Evolutionary conservation across 2,113 vertebrate genomes (phyloP), one percentile per base, ranked within the genome.

Genomic region (Megaceryle maxima): DNA sequence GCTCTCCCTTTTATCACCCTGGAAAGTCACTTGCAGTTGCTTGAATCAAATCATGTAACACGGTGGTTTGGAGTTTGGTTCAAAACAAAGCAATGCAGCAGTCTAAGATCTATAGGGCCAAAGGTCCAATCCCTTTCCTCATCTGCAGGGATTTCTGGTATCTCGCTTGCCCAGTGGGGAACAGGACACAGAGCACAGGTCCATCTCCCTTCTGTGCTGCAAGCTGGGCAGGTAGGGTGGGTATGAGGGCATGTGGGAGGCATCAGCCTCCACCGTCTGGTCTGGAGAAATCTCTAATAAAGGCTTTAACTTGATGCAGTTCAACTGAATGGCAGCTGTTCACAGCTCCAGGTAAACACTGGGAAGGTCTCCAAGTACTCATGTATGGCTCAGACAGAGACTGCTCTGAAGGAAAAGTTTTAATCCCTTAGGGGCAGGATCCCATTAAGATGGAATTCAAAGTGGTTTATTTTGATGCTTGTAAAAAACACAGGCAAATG

Each of bases 301-400:
- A 18, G 31, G 51, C 48, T 91, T 46, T 33, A 13, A 51, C n/a
- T 82, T 67, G 51, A 21, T 20, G 8, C 56, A 55, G 46, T 48
- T 72, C 78, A 28, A 6, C 26, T 39, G 56, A 53, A 78, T 16
- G 66, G 46, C 66, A 93, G 78, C 69, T 70, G 5, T 57, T 75
- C 5, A 5, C 69, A 59, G 33, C 41, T 67, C 73, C 73, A 87
- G 77, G 84, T 87, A 60, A 88, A 87, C 75, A 41, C 48, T 56
- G 91, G 70, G 91, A 92, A 85, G 28, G n/a, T n/a, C 88, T 83
- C 79, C 88, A 88, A 41, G 78, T 78, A n/a, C 46, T 87, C 44
- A 16, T 31, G 55, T 19, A 8, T 16, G 50, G 78, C 82, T 78
- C 60, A 87, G 72, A 41, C 28, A 44, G 64, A 83, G 64, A 13